Evolutionary conservation across 2,113 vertebrate species (phyloP), one percentile per base, ranked within the genome.

Genomic region (Tachysurus vachellii): DNA sequence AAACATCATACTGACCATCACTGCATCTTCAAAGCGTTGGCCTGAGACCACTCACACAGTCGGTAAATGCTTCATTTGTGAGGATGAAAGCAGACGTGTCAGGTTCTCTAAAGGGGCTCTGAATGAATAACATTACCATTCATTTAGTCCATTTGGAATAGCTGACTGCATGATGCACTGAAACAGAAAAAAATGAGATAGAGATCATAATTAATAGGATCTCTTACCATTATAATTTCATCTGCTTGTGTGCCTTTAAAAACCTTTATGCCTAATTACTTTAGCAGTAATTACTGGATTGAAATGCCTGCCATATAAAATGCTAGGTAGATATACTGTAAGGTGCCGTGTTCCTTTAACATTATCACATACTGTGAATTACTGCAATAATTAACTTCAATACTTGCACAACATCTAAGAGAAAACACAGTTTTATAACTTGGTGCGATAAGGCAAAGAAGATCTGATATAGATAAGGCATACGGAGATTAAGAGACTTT

Each of bases 21-120:
- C 86, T 23, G 59, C 9, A 66, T 36, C 90, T 93, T 95, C 91
- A 93, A 93, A 94, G 91, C 42, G 84, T 16, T 31, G 73, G 85
- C 75, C n/a, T 87, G 54, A 70, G 7, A 62, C 47, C 85, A 88
- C 59, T 54, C 59, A 61, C 56, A 75, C 77, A 84, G 80, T 59
- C 47, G 59, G 76, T 36, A 28, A 81, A 81, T 12, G 76, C 64
- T 83, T 28, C 71, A 61, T 47, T 87, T 80, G 82, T 79, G 9
- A 86, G 21, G 47, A 68, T 83, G 44, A 73, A 66, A 83, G 64
- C 31, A 81, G 14, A 76, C 50, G 75, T 42, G 84, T 66, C 61
- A 82, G 83, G 16, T 23, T 64, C 36, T 31, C 23, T n/a, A 75
- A 42, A 66, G 56, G 68, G 70, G 44, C 57, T 62, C 11, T 54